Conservation (phyloP, 2,113 vertebrate genomes). For the Cyphomyrus discorhynchus region DNA sequence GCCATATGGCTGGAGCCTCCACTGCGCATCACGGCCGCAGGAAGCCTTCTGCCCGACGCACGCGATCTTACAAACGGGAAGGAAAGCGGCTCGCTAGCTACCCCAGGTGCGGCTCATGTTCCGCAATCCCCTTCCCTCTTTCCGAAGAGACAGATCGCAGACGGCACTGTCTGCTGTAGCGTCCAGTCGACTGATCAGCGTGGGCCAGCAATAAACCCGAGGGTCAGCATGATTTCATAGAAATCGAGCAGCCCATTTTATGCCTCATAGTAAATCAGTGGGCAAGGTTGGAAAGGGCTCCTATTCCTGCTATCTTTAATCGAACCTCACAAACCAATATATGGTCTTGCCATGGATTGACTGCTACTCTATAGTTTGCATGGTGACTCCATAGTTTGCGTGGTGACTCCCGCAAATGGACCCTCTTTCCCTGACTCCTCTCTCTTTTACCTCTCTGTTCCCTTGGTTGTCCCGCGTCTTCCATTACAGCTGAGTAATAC, state of each 20-base stretch:
- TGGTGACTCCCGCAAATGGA: not conserved
- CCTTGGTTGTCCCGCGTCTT: not conserved
- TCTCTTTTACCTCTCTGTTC: not conserved
- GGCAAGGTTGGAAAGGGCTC: not conserved
- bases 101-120: slow-evolving; percentile 7
- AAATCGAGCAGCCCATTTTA: slow-evolving; percentile 21
- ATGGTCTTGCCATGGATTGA: not conserved
- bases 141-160: slow-evolving; percentile 13
- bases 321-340: not conserved
- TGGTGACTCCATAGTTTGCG: not conserved
- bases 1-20: slow-evolving; percentile 31
- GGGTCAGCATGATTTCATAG: slow-evolving; percentile 26
- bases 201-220: slow-evolving; percentile 13
- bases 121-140: not conserved
- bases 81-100: not conserved
- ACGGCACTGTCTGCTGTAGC: not conserved
- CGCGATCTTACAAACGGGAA: slow-evolving; percentile 9
- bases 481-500: not conserved
- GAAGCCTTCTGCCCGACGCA: slow-evolving; percentile 13
- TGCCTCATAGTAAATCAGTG: slow-evolving; percentile 21
- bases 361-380: not conserved
- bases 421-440: not conserved
- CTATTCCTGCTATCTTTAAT: not conserved
- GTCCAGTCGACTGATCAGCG: not conserved
- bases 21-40: slow-evolving; percentile 9